phyloP scores from a whole-genome alignment of 2,797 vertebrate genomes.

The Liparis tanakae region DNA sequence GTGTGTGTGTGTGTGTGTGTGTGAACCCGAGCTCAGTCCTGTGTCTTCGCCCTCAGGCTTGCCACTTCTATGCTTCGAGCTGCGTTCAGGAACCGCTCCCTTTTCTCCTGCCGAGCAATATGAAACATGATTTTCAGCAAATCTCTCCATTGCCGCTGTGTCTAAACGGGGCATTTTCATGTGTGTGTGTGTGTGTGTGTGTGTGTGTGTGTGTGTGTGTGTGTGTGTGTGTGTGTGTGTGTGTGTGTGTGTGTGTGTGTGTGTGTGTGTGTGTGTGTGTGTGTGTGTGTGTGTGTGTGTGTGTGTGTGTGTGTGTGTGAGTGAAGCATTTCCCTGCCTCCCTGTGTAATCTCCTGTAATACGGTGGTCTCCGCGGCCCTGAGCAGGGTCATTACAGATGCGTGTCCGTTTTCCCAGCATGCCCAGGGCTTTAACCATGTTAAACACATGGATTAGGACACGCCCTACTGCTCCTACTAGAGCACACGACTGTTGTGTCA shows the following conservation, averaged over 20 bases:
- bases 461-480: background rate
- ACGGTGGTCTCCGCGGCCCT: slow-evolving; percentile 30
- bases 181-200: no score
- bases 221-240: no score
- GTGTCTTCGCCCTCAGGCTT: slow-evolving; percentile 6
- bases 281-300: no score
- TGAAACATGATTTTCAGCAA: slow-evolving; percentile 34
- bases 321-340: slow-evolving; percentile 52
- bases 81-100: slow-evolving; percentile 6
- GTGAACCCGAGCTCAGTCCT: background rate
- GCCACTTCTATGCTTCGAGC: background rate
- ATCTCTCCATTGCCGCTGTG: slow-evolving; percentile 36
- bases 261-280: no score
- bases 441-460: slow-evolving; percentile 25
- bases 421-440: slow-evolving; percentile 33
- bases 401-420: slow-evolving; percentile 40
- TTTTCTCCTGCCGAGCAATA: slow-evolving; percentile 9
- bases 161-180: slow-evolving; percentile 45
- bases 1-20: background rate
- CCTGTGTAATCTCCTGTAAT: slow-evolving; percentile 62
- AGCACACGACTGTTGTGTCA: slow-evolving; percentile 2
- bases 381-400: slow-evolving; percentile 47
- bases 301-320: no score
- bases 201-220: no score
- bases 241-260: no score